Percentiles rank a stretch among this genome's conserved stretches.
Evolutionary conservation across 2,797 vertebrate species (phyloP).

Genomic region (Onychomys arenicola): DNA sequence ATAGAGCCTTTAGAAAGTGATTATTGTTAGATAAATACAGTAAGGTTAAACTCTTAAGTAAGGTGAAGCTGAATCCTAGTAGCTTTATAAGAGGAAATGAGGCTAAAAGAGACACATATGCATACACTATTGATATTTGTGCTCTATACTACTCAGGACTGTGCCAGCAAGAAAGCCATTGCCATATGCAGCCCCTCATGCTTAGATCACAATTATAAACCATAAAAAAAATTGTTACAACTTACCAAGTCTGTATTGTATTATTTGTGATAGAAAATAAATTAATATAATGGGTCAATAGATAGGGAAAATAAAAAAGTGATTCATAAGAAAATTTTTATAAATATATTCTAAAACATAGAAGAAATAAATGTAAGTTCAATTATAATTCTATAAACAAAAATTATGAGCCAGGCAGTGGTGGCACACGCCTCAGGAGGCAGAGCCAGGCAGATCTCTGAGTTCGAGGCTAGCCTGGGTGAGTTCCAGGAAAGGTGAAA

Average conservation of each 20-base stretch:
- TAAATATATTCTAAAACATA: conserved; percentile 7
- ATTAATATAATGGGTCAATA: neutral
- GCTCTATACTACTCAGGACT: neutral
- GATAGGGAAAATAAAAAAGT: neutral
- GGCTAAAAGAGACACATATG: neutral
- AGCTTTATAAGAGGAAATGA: neutral
- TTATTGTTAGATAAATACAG: neutral
- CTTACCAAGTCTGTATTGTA: neutral
- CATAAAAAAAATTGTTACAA: neutral
- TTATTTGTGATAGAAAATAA: neutral
- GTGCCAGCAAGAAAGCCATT: neutral
- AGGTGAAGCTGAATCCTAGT: neutral
- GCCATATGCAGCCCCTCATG: neutral
- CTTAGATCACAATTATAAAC: neutral
- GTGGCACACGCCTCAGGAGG: too few species aligned
- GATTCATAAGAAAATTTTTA: neutral
- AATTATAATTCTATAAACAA: conserved; percentile 4
- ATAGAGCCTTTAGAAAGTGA: neutral
- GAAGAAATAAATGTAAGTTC: conserved; percentile 19
- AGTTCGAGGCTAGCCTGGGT: too few species aligned
- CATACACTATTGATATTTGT: neutral
- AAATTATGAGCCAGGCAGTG: neutral
- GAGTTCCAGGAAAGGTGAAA: too few species aligned
- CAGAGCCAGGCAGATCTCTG: too few species aligned
- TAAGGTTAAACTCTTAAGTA: neutral